Evolutionary conservation across 2,888 invertebrate species (phyloP), one percentile per base, ranked within the genome.

Genomic region (Selenia dentaria): DNA sequence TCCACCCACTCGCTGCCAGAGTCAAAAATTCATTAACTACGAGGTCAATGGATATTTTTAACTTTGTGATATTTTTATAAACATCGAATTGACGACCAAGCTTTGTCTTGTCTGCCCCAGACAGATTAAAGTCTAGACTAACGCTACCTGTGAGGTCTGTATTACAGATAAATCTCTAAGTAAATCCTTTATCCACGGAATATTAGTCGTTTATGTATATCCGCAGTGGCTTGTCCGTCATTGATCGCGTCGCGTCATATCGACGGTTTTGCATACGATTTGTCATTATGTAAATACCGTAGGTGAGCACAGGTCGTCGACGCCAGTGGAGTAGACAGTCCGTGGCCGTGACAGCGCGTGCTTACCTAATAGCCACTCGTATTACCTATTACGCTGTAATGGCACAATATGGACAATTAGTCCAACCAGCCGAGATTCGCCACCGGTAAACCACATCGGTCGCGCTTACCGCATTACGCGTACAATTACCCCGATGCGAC

Each of bases 361-460:
- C 24, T 8, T 27, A 4, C 27, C 18, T 51, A 46, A 52, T 42
- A 31, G 44, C 38, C 33, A 34, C 22, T 33, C 22, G 26, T 28
- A 39, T 45, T 34, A 45, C 38, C 60, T 68, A 74, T 76, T 76
- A 75, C 69, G 65, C 62, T 45, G 64, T 67, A 64, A 67, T 70
- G 38, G 38, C 28, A 37, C 73, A 76, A 77, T 76, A 72, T 67
- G 70, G 66, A 75, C 79, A 83, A 84, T 83, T 83, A 83, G 75
- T 68, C 74, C 67, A 67, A 68, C 57, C 67, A 71, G 67, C 62
- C 9, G 10, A 38, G 71, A 74, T 74, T 75, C 69, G 70, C 72
- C 73, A 63, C 57, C 54, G 64, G 64, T 65, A 63, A 66, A 73
- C 72, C 69, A 62, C 72, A 68, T 65, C 57, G 59, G 56, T 53